A percentile compares a stretch with the other conserved stretches of the same genome.
Conservation (phyloP, 1,140 invertebrate species). For the Drosophila jambulina region DNA sequence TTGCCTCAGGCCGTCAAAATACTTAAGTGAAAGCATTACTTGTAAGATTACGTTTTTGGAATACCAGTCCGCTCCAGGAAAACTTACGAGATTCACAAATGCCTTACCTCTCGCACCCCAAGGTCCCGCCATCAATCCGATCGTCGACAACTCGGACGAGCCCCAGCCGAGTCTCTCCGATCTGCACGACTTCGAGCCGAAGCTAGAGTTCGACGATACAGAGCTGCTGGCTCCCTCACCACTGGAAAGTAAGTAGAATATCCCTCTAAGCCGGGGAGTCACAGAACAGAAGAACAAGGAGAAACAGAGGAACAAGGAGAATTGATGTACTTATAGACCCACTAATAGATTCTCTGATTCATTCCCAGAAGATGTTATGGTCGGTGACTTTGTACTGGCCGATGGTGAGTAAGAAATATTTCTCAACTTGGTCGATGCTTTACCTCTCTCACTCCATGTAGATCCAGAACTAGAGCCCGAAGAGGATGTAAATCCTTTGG, state of each 20-base stretch:
- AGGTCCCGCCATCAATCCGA: conserved; percentile 82
- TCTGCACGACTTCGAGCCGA: conserved; percentile 96
- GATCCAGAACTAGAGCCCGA: conserved; percentile 69
- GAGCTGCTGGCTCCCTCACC: conserved; percentile 86
- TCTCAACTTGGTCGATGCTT: neutral
- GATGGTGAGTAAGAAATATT: conserved; percentile 60
- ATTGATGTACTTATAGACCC: conserved; percentile 18
- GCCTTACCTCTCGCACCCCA: conserved; percentile 52
- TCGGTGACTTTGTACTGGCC: conserved; percentile 79
- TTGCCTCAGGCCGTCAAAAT: conserved; percentile 83
- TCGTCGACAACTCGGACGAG: conserved; percentile 89
- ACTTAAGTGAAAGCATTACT: conserved; percentile 77
- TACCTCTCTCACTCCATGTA: conserved; percentile 10
- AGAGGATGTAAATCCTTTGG: conserved; percentile 76
- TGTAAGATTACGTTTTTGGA: conserved; percentile 80
- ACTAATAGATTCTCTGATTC: conserved; percentile 36
- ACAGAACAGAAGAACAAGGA: neutral
- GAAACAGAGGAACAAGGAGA: neutral
- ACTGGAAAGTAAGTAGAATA: conserved; percentile 67
- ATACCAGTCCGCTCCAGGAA: conserved; percentile 59
- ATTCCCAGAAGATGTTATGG: conserved; percentile 82
- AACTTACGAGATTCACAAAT: conserved; percentile 77
- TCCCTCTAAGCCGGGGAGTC: neutral
- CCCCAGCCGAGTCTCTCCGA: conserved; percentile 95
- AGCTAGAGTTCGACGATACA: conserved; percentile 98